Evolutionary conservation across 2,113 vertebrate genomes (phyloP), one percentile per base, ranked within the genome.

Genomic region (Syrmaticus mikado): DNA sequence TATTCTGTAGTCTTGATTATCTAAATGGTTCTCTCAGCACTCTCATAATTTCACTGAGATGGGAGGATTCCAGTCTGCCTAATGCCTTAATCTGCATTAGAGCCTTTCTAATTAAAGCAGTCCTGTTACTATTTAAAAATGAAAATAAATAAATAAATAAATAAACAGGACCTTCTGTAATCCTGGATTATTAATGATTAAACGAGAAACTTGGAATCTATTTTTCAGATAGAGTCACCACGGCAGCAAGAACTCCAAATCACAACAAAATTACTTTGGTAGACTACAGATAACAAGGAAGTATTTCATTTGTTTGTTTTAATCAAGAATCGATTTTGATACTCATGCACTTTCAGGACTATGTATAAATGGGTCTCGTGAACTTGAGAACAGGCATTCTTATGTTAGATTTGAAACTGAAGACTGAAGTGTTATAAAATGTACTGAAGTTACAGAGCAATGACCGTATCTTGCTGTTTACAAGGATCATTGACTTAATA

Each of bases 81-180:
- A 97, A 98, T 96, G 70, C 94, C 48, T 95, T 97, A 97, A 98
- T 98, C 96, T 94, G 68, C 24, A 71, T 91, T 92, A 86, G 57
- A 93, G 87, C 50, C 64, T 91, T 98, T 97, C 95, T 96, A 97
- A 97, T 97, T 97, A 97, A 97, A 97, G 95, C 88, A 92, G 70
- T 76, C 80, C 70, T 61, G 87, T 81, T 73, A 78, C 89, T 90
- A 79, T 60, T 28, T 3, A n/a, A 61, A 78, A 87, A 71, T n/a
- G 20, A 13, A 21, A 30, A 32, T 28, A 20, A 50, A n/a, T 17
- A 24, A 34, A 41, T 6, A 60, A 50, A 6, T 24, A 52, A 77
- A 61, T 38, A 77, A 72, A 52, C 76, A 71, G 77, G 78, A 87
- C 3, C 0, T 84, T 77, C 50, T 30, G 36, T 95, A 96, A 96